Percentiles rank a stretch among this genome's conserved stretches.
phyloP scores from a whole-genome alignment of 2,797 vertebrate genomes.

The Hemibagrus guttatus region DNA sequence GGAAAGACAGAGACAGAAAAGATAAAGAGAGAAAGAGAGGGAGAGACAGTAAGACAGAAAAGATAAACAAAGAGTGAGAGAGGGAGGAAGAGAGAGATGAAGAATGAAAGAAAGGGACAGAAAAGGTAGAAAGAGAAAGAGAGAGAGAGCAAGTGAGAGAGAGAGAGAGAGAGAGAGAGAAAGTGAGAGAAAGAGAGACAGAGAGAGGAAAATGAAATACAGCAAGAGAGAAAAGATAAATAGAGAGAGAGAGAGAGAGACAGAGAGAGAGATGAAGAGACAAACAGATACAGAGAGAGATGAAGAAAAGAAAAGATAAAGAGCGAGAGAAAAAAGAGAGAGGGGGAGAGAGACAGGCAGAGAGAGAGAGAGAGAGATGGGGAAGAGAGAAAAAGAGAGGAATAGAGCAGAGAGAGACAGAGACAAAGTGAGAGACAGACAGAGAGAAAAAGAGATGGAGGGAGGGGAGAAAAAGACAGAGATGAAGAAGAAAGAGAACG shows the following conservation, averaged over 20 bases:
- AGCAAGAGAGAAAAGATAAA: accelerated
- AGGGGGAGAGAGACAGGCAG: too few species aligned
- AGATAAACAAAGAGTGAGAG: not conserved
- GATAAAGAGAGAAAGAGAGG: not conserved
- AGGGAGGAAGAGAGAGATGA: not conserved
- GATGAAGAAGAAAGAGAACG: not conserved
- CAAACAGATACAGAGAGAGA: too few species aligned
- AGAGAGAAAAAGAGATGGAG: not conserved
- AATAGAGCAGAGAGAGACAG: not conserved
- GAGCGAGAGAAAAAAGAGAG: too few species aligned
- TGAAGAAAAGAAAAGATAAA: too few species aligned
- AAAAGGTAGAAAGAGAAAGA: not conserved
- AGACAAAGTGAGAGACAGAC: too few species aligned
- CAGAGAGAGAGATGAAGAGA: not conserved
- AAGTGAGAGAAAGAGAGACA: not conserved
- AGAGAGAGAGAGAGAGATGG: too few species aligned
- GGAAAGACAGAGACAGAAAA: not conserved
- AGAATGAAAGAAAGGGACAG: not conserved
- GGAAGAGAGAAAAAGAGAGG: not conserved
- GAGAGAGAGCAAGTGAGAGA: too few species aligned
- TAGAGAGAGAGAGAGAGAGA: not conserved
- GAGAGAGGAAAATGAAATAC: not conserved
- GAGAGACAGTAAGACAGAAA: not conserved
- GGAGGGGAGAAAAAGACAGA: not conserved
- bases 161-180: not conserved